phyloP scores from a whole-genome alignment of 1,140 invertebrate genomes.

The Leptopilina boulardi region DNA sequence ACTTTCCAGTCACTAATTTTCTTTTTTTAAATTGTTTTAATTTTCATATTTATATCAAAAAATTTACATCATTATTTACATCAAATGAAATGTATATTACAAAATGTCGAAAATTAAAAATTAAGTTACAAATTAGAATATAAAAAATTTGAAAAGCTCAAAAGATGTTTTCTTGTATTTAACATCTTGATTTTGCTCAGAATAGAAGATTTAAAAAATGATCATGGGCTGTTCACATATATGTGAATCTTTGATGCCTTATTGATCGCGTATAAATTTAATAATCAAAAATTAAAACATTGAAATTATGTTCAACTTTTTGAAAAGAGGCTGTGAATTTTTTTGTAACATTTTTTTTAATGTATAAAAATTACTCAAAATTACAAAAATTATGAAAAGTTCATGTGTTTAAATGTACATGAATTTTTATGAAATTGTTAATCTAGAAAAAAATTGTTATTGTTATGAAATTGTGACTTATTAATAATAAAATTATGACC shows the following conservation, averaged over 20 bases:
- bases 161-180: neutral
- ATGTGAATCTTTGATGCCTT: conserved; percentile 54
- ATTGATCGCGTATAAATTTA: conserved; percentile 43
- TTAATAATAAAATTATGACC: neutral
- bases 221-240: conserved; percentile 57
- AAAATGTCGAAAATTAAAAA: too few relatives aligned
- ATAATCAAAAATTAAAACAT: conserved; percentile 8
- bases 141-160: neutral
- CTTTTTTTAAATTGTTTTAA: too few relatives aligned
- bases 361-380: neutral
- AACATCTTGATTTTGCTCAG: conserved; percentile 46
- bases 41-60: too few relatives aligned
- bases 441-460: neutral
- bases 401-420: neutral
- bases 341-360: neutral
- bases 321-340: conserved; percentile 33
- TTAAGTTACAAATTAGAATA: too few relatives aligned
- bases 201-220: conserved; percentile 36
- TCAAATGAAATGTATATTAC: too few relatives aligned
- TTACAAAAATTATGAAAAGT: neutral
- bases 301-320: conserved; percentile 5
- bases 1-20: too few relatives aligned
- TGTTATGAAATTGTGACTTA: neutral
- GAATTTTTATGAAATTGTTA: neutral
- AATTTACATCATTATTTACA: too few relatives aligned